Conservation (phyloP, 2,888 invertebrate species). For the Elegia similella region DNA sequence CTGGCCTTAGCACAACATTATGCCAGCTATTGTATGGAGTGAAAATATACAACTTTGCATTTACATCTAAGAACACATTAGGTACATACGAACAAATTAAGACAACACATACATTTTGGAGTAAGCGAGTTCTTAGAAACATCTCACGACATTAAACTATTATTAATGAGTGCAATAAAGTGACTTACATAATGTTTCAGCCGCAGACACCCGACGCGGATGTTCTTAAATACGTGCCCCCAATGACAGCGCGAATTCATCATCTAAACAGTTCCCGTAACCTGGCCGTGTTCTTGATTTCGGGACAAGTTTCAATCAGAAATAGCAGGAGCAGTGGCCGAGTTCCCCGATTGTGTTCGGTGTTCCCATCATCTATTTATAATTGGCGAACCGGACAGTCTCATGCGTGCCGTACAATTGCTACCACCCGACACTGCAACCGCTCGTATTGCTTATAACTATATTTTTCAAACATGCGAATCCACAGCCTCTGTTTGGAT, state of each 20-base stretch:
- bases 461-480: conserved; percentile 41
- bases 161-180: conserved; percentile 10
- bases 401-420: conserved; percentile 48
- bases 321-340: conserved; percentile 71
- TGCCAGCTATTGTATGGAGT: background rate
- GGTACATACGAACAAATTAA: background rate
- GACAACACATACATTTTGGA: background rate
- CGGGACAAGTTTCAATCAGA: conserved; percentile 58
- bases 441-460: conserved; percentile 41
- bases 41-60: conserved; percentile 1
- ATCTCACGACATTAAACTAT: conserved; percentile 3
- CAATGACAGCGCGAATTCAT: conserved; percentile 54
- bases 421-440: conserved; percentile 50
- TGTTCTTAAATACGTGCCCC: conserved; percentile 47
- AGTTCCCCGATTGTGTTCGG: conserved; percentile 55
- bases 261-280: conserved; percentile 40
- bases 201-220: conserved; percentile 44
- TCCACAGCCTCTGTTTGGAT: conserved; percentile 43
- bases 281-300: conserved; percentile 64
- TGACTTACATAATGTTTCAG: conserved; percentile 40
- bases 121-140: background rate
- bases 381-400: conserved; percentile 47
- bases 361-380: conserved; percentile 66
- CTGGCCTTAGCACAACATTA: background rate
- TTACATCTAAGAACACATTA: no score